Base-by-base conservation (phyloP, 2,797 vertebrate species). In the Oreonectes daqikongensis region DNA sequence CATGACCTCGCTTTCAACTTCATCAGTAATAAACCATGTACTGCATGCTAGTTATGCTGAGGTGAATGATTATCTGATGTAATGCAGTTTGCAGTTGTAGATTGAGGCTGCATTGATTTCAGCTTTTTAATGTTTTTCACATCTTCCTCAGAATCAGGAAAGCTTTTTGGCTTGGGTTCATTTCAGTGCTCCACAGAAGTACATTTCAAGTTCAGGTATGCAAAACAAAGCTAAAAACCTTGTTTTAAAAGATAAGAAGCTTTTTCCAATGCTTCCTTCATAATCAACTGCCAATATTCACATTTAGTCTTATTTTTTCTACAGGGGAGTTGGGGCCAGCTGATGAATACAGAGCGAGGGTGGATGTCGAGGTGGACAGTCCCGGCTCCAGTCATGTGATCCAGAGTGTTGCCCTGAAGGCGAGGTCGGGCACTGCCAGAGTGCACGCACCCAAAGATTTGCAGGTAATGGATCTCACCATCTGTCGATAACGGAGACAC, bases 281-380 rank as follows among this genome's bases (percentile, higher is more conserved):
- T 53, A 22, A 11, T 4, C 50, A 22, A 6, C 35, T 35, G 35
- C 40, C 3, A 46, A 18, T 18, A 55, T 24, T 55, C 4, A 53
- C 20, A 1, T 26, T 24, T 22, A 8, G 10, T 20, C 48, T 48
- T 4, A 3, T 42, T 14, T 12, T 4, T 42, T 42, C 67, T 38
- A 60, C 85, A 97, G 96, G 90, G 77, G 88, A 90, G 53, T 90
- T 98, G 5, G 93, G 93, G 35, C 89, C 90, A 28, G 90, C 96
- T 0, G 95, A 99, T 82, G 95, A 96, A 57, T 96, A 94, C 86
- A 80, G 86, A 55, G 98, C 95, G 74, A 94, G 94, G 77, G 91
- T 99, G 72, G 96, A 98, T 78, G 85, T 99, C 40, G 97, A 99
- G 90, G 87, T 99, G 80, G 97, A 99, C 86, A 95, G 93, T 82